Base-by-base conservation (phyloP, 2,888 invertebrate genomes). In the Bursaphelenchus okinawaensis region DNA sequence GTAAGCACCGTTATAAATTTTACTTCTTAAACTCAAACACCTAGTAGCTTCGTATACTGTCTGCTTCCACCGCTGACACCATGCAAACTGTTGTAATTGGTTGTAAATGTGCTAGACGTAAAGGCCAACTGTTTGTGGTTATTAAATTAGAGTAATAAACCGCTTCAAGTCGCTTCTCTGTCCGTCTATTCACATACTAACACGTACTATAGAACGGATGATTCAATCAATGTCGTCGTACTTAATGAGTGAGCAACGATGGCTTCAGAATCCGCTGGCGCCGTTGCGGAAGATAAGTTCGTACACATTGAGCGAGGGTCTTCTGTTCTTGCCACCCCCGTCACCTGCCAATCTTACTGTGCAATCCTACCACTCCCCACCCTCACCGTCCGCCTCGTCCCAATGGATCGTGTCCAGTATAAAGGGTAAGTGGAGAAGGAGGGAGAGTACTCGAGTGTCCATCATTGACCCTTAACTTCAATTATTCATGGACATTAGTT, bases 181-280 rank as follows among this genome's bases (percentile, higher is more conserved):
- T 40, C 40, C 40, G 40, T 40, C 6, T 40, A 40, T 40, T 40
- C 40, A 40, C n/a, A 16, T 12, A 4, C n/a, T n/a, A 40, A 3
- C 40, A 40, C 12, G 12, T 40, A 40, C 50, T 59, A 12, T 26
- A 59, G 60, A 59, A 24, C 55, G 52, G 7, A 59, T 59, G 60
- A 59, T 59, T 16, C 60, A 59, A 51, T 59, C 60, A 27, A 20
- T 59, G 19, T 59, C 60, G 2, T 59, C 60, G 16, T 22, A 59
- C 22, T 22, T 59, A 23, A 59, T 59, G 22, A 51, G 16, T 7
- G 60, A 59, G 23, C 60, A 59, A n/a, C 50, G 52, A 29, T 59
- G 60, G 60, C 31, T 12, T 20, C 23, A 20, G 24, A 51, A 31
- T 24, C 19, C 60, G 19, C 19, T 24, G 2, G 12, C 56, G 8